Percentiles rank a stretch among this genome's conserved stretches.
These are phyloP conservation scores for Spodoptera picta DNA, from an alignment of 2,888 invertebrate species.

Conservation along the genomic window DNA sequence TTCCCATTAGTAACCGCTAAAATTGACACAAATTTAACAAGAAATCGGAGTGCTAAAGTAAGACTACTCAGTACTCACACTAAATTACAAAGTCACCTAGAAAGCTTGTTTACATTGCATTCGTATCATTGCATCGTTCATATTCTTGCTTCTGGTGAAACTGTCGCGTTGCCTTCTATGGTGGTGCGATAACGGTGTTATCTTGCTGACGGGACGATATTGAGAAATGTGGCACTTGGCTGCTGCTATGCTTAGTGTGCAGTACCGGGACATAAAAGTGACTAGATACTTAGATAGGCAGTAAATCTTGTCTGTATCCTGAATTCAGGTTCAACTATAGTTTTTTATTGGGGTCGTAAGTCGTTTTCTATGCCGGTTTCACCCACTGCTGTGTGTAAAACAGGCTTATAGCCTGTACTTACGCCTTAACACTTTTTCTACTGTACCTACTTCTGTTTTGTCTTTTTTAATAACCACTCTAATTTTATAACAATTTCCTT, in stretches of 20 bases:
- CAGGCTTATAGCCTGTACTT: too few relatives aligned
- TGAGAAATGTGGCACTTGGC: slow-evolving; percentile 48
- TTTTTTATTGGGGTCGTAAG: too few relatives aligned
- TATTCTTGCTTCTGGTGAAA: slow-evolving; percentile 70
- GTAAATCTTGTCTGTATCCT: too few relatives aligned
- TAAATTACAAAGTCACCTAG: slow-evolving; percentile 45
- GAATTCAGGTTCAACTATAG: too few relatives aligned
- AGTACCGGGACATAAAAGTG: too few relatives aligned
- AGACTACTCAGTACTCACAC: slow-evolving; percentile 20
- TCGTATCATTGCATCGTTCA: slow-evolving; percentile 61
- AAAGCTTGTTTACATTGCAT: slow-evolving; percentile 66
- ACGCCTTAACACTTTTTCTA: too few relatives aligned
- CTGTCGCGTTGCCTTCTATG: slow-evolving; percentile 55
- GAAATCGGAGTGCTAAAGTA: background rate
- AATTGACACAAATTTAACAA: slow-evolving; percentile 1
- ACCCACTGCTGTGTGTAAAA: too few relatives aligned
- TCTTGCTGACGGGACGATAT: slow-evolving; percentile 42
- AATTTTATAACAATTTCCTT: too few relatives aligned
- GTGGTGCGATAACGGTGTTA: slow-evolving; percentile 59
- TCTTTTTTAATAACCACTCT: too few relatives aligned
- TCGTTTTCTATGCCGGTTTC: too few relatives aligned
- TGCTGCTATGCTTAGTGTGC: slow-evolving; percentile 32
- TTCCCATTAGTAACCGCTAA: background rate
- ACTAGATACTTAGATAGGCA: too few relatives aligned
- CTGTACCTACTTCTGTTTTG: too few relatives aligned